These are phyloP conservation scores for Thunnus thynnus DNA, from an alignment of 2,113 vertebrate genomes.

Conservation along the genomic window DNA sequence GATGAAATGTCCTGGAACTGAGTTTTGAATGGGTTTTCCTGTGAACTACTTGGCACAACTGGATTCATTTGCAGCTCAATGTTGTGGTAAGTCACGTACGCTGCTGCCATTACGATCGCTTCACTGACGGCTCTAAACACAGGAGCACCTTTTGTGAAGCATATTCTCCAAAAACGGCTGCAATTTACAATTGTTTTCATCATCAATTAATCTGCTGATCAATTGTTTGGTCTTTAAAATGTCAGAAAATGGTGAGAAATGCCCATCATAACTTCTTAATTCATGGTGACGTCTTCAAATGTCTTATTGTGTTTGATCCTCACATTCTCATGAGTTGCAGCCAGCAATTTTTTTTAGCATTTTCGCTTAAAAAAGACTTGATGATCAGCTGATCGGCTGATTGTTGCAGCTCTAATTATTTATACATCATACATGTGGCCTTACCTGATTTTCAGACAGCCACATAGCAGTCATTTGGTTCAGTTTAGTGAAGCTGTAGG, in stretches of 20 bases:
- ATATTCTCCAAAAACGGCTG: no score
- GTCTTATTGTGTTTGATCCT: no score
- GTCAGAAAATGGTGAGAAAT: no score
- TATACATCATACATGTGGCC: not conserved
- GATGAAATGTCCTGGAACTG: constrained; percentile 60
- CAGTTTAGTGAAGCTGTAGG: constrained; percentile 96
- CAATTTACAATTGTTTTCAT: no score
- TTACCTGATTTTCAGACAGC: constrained; percentile 99
- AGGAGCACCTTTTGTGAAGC: not conserved
- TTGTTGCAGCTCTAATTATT: no score
- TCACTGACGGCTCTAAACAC: constrained; percentile 2
- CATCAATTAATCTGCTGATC: no score
- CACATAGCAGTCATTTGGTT: constrained; percentile 98
- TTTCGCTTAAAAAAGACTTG: not conserved
- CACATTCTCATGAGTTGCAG: no score
- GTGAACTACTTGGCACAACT: not conserved
- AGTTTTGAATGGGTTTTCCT: constrained; percentile 57
- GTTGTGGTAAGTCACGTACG: not conserved
- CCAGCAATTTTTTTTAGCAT: no score
- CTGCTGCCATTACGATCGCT: not conserved
- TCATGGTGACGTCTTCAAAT: no score
- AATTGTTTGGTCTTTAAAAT: no score
- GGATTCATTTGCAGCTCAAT: constrained; percentile 33
- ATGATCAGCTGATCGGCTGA: no score
- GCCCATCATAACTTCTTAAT: no score